These are phyloP conservation scores for Dufourea novaeangliae DNA, from an alignment of 1,140 invertebrate genomes.

Conservation along the genomic window DNA sequence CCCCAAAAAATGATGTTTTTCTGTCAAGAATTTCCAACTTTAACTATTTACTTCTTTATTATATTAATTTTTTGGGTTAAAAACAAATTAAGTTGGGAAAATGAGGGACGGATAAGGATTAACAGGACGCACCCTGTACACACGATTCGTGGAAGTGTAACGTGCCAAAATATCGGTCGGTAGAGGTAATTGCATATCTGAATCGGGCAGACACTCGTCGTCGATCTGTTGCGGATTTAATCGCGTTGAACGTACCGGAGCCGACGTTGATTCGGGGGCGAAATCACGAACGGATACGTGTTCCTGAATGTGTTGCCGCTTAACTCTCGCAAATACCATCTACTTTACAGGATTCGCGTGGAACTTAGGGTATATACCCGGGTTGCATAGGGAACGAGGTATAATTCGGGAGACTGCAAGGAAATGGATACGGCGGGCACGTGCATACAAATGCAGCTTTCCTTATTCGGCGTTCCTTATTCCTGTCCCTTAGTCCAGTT, in stretches of 20 bases:
- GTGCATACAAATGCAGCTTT: background rate
- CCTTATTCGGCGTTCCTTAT: background rate
- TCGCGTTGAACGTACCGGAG: background rate
- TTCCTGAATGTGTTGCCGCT: background rate
- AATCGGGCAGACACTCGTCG: background rate
- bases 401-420: conserved; percentile 14
- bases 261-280: background rate
- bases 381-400: background rate
- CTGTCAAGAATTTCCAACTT: no score
- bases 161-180: no score
- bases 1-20: no score
- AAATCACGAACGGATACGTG: conserved; percentile 4
- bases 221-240: conserved; percentile 14
- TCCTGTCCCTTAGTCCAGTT: no score
- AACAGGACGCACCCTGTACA: no score
- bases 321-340: conserved; percentile 4
- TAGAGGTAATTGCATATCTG: conserved; percentile 4
- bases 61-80: no score
- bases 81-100: no score
- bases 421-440: background rate
- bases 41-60: no score
- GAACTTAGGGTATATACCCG: no score
- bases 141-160: no score
- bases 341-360: background rate
- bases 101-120: no score